Percentiles rank a stretch among this genome's conserved stretches.
Evolutionary conservation across 2,888 invertebrate genomes (phyloP).

Genomic region (Cynaeus angustus): DNA sequence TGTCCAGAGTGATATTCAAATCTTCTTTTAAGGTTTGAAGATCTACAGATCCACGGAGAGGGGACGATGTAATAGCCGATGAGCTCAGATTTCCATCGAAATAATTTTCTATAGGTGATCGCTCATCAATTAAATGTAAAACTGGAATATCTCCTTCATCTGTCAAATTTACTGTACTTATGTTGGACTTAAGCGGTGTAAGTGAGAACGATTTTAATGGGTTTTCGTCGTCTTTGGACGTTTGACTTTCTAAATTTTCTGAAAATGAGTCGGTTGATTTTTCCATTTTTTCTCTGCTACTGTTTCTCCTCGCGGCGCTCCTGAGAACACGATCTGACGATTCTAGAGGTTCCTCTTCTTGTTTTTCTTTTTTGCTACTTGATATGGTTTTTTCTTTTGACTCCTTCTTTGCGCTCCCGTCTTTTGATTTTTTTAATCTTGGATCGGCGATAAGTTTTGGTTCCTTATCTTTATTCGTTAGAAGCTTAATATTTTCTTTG

Average conservation of each 20-base stretch:
- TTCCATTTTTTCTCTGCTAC: slow-evolving; percentile 5
- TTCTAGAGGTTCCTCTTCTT: neutral
- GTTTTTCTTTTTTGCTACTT: neutral
- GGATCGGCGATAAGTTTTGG: no score
- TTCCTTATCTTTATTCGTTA: no score
- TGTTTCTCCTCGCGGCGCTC: slow-evolving; percentile 13
- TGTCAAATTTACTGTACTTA: slow-evolving; percentile 2
- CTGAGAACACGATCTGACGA: slow-evolving; percentile 15
- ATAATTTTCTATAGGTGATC: neutral
- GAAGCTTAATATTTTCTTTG: no score
- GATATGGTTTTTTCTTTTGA: slow-evolving; percentile 5
- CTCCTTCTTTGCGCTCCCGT: neutral
- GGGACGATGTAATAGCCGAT: neutral
- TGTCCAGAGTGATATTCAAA: neutral
- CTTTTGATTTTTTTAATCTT: slow-evolving; percentile 1
- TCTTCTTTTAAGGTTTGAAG: slow-evolving; percentile 5
- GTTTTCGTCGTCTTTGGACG: neutral
- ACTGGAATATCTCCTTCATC: slow-evolving; percentile 30
- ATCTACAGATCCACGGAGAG: neutral
- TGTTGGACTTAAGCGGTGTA: neutral
- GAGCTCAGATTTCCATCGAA: neutral
- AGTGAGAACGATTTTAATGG: no score
- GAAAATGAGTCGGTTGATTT: neutral
- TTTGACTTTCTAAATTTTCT: slow-evolving; percentile 1
- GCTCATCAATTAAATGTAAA: slow-evolving; percentile 14